phyloP scores from a whole-genome alignment of 1,140 invertebrate species.

The Steinernema khuongi region DNA sequence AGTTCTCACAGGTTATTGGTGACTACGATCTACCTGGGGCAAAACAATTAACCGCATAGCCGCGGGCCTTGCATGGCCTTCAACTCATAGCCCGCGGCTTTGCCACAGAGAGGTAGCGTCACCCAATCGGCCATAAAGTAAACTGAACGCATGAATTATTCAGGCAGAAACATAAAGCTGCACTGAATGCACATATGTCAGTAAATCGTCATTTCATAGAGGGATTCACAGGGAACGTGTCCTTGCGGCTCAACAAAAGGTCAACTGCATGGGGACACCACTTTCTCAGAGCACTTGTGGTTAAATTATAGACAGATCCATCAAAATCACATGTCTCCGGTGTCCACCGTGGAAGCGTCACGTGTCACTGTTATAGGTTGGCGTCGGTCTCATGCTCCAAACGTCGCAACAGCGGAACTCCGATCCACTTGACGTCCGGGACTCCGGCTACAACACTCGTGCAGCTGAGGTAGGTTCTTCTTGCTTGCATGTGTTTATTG shows the following conservation, averaged over 20 bases:
- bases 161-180: neutral
- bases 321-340: too few species aligned
- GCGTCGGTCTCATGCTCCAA: conserved; percentile 55
- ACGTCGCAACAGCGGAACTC: conserved; percentile 27
- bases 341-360: neutral
- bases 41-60: neutral
- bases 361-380: conserved; percentile 45
- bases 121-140: neutral
- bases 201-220: neutral
- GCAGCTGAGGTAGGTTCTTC: neutral
- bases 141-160: neutral
- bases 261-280: too few species aligned
- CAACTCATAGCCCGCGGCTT: neutral
- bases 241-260: neutral
- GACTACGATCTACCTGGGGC: neutral
- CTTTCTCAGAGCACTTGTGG: too few species aligned
- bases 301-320: too few species aligned
- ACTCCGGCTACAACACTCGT: conserved; percentile 9
- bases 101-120: neutral
- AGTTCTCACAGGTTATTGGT: neutral
- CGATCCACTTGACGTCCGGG: neutral
- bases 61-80: too few species aligned
- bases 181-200: neutral
- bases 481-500: neutral
- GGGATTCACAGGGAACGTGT: neutral